Evolutionary conservation across 2,113 vertebrate genomes (phyloP), one percentile per base, ranked within the genome.

Genomic region (Pampusana beccarii): DNA sequence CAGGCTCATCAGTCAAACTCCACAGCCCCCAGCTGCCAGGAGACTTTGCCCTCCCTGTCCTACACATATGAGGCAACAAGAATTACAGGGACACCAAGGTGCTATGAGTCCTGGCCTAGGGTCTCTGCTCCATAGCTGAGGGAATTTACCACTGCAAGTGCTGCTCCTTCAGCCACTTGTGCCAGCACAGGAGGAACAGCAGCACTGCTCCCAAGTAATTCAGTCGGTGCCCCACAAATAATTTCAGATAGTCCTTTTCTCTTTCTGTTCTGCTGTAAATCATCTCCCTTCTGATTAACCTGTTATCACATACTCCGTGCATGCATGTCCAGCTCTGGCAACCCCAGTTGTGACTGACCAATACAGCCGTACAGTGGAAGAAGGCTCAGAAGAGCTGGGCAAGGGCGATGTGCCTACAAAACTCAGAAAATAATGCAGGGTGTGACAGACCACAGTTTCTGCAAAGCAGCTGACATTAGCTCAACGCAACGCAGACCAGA

Each of bases 361-460:
- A 0, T 3, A 42, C 50, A 60, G 24, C 26, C 53, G 40, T 33
- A 8, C 12, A 16, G 5, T 6, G 11, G 54, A 46, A 48, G 69
- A 19, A 6, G 23, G 50, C 51, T 53, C 56, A 51, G 46, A 38
- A 60, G 48, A 73, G 34, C 19, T 42, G 38, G 20, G 44, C 38
- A 38, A 86, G 28, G 11, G 5, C 3, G 1, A 46, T 1, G 0
- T 31, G 18, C 29, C 33, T 24, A 20, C 1, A 0, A 53, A 64
- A 81, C 58, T 51, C 78, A 8, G 48, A 34, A 20, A 69, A 64
- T 19, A 69, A 69, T 10, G n/a, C 64, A 65, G 34, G 38, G 9
- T 24, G 51, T 80, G 44, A 69, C 60, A 36, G 38, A 65, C 4
- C 13, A 78, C 51, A 82, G 10, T 11, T 51, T 65, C 23, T 73